Evolutionary conservation across 2,888 invertebrate species (phyloP).

Genomic region (Dysmachus trigonus): DNA sequence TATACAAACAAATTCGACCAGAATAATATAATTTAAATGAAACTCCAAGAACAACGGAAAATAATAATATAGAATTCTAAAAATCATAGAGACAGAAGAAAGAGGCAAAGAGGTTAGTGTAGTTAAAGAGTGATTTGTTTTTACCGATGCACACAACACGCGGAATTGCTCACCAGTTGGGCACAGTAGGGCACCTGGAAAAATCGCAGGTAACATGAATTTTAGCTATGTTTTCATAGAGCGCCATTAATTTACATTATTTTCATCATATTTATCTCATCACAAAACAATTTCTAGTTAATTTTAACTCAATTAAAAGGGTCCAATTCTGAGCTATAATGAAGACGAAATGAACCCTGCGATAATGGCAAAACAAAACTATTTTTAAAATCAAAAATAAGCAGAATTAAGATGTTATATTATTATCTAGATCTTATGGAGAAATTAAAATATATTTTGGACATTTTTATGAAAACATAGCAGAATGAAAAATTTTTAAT

Average conservation of each 20-base stretch:
- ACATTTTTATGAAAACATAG: constrained; percentile 3
- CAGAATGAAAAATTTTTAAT: background rate
- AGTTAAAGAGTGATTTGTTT: constrained; percentile 76
- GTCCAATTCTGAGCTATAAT: background rate
- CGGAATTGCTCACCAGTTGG: constrained; percentile 94
- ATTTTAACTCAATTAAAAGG: background rate
- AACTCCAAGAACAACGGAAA: constrained; percentile 19
- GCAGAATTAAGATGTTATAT: background rate
- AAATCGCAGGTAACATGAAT: constrained; percentile 50
- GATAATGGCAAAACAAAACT: background rate
- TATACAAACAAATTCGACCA: background rate
- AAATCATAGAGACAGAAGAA: constrained; percentile 24
- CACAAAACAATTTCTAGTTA: background rate
- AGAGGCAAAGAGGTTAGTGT: constrained; percentile 50
- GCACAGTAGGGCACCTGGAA: constrained; percentile 90
- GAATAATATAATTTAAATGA: background rate
- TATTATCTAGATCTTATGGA: background rate
- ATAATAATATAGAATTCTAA: constrained; percentile 6
- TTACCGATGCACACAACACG: constrained; percentile 95
- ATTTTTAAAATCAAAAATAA: background rate
- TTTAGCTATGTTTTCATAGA: constrained; percentile 47
- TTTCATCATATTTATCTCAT: background rate
- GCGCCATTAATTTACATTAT: background rate
- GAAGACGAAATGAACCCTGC: background rate
- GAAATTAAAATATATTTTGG: background rate